Evolutionary conservation across 2,797 vertebrate genomes (phyloP), one percentile per base, ranked within the genome.

Genomic region (Rhinella marina): DNA sequence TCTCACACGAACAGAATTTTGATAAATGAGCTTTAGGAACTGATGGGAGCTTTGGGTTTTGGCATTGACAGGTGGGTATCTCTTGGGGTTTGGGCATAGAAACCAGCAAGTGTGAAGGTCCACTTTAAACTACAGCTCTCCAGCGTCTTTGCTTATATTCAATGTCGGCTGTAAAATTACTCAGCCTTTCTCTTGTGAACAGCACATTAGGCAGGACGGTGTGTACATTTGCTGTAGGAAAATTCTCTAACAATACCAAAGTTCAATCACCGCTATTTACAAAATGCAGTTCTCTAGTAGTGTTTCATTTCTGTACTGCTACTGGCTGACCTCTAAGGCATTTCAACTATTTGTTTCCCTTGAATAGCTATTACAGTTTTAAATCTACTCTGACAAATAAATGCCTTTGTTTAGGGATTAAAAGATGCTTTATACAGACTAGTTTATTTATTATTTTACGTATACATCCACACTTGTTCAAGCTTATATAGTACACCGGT

Each of bases 1-100:
- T 93, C 91, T 94, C 94, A 96, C 93, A 92, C 93, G 92, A 91
- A 93, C 95, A 92, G 94, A 96, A 95, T 95, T 93, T 94, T 92
- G 91, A 95, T 95, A 96, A 95, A 96, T 96, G 93, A 96, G 94
- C 94, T 95, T 95, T 93, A 95, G 94, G 94, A 90, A 84, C 66
- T 93, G 94, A 94, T 92, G 92, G 94, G 91, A 94, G 91, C 92
- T 57, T 64, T 78, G 88, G 92, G 93, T 88, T 61, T 88, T 92
- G 93, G 91, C 93, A 94, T 95, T 92, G 91, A 92, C 50, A 76
- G 90, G 90, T 85, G 86, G 87, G 85, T 88, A 90, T 90, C 90
- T 90, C 92, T 91, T 81, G 92, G 92, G 90, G 91, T 90, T 80
- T 90, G 91, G 77, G 87, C 87, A 84, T 84, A 81, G 89, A 92